phyloP scores from a whole-genome alignment of 2,888 invertebrate species.

The Axea sp. region DNA sequence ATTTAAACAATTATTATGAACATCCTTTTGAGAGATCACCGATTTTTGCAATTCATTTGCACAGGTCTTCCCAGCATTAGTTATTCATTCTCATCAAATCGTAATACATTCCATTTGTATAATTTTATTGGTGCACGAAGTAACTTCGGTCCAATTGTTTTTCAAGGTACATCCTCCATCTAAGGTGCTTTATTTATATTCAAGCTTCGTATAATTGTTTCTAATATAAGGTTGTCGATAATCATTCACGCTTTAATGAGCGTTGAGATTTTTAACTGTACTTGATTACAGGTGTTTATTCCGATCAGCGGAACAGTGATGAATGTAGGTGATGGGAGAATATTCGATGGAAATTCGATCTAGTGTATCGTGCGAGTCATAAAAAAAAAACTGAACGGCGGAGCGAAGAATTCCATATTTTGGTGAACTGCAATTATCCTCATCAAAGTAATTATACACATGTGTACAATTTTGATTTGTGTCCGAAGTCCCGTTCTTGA shows the following conservation, averaged over 20 bases:
- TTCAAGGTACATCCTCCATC: not conserved
- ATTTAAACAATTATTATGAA: too few relatives aligned
- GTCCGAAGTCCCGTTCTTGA: not conserved
- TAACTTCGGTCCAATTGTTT: slow-evolving; percentile 20
- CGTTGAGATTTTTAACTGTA: slow-evolving; percentile 49
- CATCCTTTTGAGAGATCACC: too few relatives aligned
- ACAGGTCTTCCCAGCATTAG: too few relatives aligned
- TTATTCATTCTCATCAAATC: too few relatives aligned
- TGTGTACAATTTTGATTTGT: not conserved
- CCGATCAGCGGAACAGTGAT: slow-evolving; percentile 17
- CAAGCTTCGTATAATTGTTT: slow-evolving; percentile 37
- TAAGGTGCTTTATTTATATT: slow-evolving; percentile 34
- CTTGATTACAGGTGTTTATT: slow-evolving; percentile 30
- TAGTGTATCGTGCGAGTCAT: slow-evolving; percentile 2
- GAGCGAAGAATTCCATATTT: not conserved
- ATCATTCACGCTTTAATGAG: slow-evolving; percentile 40
- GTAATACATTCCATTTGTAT: not conserved
- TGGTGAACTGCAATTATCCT: slow-evolving; percentile 1
- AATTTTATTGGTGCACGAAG: not conserved
- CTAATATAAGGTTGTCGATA: slow-evolving; percentile 46
- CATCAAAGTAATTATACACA: slow-evolving; percentile 6
- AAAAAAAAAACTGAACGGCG: slow-evolving; percentile 4
- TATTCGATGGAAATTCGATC: too few relatives aligned
- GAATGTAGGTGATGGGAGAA: slow-evolving; percentile 41
- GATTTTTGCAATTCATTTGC: too few relatives aligned